Conservation (phyloP, 2,797 vertebrate genomes). For the Ataeniobius toweri region DNA sequence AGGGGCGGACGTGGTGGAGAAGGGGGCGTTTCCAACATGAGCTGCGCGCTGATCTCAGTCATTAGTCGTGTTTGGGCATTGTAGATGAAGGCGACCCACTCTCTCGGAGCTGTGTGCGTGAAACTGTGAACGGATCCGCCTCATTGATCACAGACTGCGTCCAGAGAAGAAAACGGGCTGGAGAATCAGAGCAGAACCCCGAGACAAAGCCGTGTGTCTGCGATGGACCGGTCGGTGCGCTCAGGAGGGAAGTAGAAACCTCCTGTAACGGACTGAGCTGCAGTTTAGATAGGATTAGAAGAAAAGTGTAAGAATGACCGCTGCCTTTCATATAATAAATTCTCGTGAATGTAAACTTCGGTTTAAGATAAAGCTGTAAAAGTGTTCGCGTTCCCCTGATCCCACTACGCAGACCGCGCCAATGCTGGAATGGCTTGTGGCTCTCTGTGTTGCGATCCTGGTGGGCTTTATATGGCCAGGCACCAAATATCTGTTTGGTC, state of each 20-base stretch:
- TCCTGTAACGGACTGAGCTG: constrained; percentile 15
- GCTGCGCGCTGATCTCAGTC: background rate
- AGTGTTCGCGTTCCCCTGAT: constrained; percentile 6
- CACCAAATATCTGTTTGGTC: constrained; percentile 61
- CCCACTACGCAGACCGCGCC: constrained; percentile 50
- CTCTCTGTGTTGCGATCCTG: constrained; percentile 73
- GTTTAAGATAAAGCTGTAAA: background rate
- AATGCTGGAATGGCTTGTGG: constrained; percentile 79
- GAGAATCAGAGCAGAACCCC: constrained; percentile 12
- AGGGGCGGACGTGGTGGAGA: constrained; percentile 19
- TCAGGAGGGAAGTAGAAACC: constrained; percentile 23
- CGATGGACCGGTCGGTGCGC: constrained; percentile 28
- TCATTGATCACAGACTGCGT: background rate
- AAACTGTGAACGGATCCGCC: background rate
- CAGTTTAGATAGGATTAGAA: background rate
- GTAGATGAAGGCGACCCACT: background rate
- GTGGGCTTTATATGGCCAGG: constrained; percentile 73
- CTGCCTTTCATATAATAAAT: background rate
- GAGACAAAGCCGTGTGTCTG: constrained; percentile 10
- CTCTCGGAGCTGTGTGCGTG: background rate
- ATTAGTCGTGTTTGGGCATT: background rate
- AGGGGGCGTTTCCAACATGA: constrained; percentile 40
- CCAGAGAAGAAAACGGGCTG: background rate
- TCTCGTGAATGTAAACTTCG: background rate
- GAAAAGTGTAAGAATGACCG: background rate